Evolutionary conservation across 2,888 invertebrate genomes (phyloP).

Genomic region (Melipona beecheii): DNA sequence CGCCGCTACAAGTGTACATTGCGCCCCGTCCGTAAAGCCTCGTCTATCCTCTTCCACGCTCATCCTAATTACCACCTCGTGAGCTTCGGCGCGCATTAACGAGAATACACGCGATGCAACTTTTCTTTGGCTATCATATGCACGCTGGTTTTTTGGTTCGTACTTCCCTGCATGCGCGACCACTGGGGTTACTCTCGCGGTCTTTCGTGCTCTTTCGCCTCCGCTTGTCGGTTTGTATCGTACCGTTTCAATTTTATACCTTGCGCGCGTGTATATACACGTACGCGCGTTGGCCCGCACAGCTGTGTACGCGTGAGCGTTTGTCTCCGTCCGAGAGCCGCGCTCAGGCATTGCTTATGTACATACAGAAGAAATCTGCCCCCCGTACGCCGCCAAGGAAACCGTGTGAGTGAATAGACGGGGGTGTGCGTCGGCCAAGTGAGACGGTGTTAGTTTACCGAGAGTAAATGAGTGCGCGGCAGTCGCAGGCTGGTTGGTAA

Average conservation of each 20-base stretch:
- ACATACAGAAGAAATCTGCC: constrained; percentile 18
- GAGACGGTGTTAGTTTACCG: constrained; percentile 69
- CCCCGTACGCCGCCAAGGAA: constrained; percentile 18
- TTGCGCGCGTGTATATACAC: neutral
- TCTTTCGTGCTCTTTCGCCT: neutral
- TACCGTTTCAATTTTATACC: constrained; percentile 29
- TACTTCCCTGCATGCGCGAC: neutral
- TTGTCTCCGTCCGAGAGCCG: constrained; percentile 41
- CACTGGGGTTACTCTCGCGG: neutral
- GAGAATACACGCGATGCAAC: neutral
- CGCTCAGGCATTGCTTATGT: constrained; percentile 48
- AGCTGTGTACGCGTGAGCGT: constrained; percentile 33
- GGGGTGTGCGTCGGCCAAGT: constrained; percentile 39
- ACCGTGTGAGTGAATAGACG: constrained; percentile 40
- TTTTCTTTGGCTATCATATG: neutral
- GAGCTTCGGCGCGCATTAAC: neutral
- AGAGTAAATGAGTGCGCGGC: constrained; percentile 79
- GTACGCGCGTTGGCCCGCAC: constrained; percentile 22
- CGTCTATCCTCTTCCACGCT: constrained; percentile 28
- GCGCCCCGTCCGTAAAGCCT: constrained; percentile 44
- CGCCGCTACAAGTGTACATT: constrained; percentile 43
- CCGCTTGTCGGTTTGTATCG: neutral
- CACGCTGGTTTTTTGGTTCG: neutral
- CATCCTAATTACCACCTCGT: constrained; percentile 24
- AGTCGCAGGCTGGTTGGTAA: constrained; percentile 76